Evolutionary conservation across 2,888 invertebrate species (phyloP).

Genomic region (Aporophyla nigra): DNA sequence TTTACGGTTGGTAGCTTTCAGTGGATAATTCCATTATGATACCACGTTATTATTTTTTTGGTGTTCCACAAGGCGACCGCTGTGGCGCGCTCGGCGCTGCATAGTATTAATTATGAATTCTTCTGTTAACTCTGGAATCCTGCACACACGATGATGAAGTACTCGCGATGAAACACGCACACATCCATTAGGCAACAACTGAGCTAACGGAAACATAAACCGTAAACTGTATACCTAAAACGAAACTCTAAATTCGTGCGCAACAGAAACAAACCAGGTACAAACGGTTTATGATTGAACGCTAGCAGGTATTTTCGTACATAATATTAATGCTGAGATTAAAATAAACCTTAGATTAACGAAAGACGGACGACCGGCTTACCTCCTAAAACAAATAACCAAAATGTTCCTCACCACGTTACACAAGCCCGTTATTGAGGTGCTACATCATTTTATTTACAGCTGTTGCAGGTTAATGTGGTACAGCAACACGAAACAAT

Average conservation of each 20-base stretch:
- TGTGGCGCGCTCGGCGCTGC: slow-evolving; percentile 33
- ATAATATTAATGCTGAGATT: slow-evolving; percentile 87
- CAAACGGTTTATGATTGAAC: slow-evolving; percentile 88
- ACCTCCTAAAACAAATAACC: slow-evolving; percentile 87
- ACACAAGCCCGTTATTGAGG: slow-evolving; percentile 84
- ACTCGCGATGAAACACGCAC: slow-evolving; percentile 66
- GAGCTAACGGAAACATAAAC: slow-evolving; percentile 76
- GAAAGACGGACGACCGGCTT: slow-evolving; percentile 85
- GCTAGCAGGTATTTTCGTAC: slow-evolving; percentile 86
- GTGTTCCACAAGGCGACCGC: slow-evolving; percentile 24
- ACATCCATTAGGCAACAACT: slow-evolving; percentile 78
- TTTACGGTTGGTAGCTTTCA: slow-evolving; percentile 63
- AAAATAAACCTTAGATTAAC: slow-evolving; percentile 85
- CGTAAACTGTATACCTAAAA: slow-evolving; percentile 79
- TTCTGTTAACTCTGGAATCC: slow-evolving; percentile 48
- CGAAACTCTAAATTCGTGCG: slow-evolving; percentile 78
- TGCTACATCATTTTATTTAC: slow-evolving; percentile 90
- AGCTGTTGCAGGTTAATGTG: slow-evolving; percentile 85
- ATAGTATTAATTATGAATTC: slow-evolving; percentile 48
- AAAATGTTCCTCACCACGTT: slow-evolving; percentile 85
- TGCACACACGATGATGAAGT: slow-evolving; percentile 67
- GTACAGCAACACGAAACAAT: slow-evolving; percentile 85
- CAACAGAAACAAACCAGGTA: slow-evolving; percentile 90
- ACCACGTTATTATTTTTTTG: slow-evolving; percentile 54
- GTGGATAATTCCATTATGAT: slow-evolving; percentile 65